phyloP scores from a whole-genome alignment of 2,888 invertebrate genomes.

The Andrena flavipes region DNA sequence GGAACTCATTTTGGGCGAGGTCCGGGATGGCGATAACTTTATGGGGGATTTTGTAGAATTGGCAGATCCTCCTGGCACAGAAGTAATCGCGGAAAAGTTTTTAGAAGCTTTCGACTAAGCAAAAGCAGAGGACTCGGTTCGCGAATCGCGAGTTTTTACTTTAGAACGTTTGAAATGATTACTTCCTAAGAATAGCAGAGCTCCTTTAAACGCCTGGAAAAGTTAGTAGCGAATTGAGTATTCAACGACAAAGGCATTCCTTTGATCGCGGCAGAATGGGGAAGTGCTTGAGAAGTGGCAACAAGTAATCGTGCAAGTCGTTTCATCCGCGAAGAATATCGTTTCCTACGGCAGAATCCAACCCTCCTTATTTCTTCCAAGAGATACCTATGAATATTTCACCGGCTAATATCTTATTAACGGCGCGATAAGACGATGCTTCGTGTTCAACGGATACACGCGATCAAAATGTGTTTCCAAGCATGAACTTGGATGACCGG shows the following conservation, averaged over 20 bases:
- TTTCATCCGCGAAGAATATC: background rate
- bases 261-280: conserved; percentile 1
- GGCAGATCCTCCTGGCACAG: background rate
- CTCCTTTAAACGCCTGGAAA: background rate
- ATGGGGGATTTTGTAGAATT: conserved; percentile 29
- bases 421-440: conserved; percentile 29
- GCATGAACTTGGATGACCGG: conserved; percentile 62
- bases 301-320: conserved; percentile 6
- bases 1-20: background rate
- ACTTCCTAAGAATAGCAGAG: background rate
- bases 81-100: conserved; percentile 7
- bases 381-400: conserved; percentile 35
- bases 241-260: background rate
- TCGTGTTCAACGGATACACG: conserved; percentile 61
- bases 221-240: background rate
- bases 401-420: conserved; percentile 40
- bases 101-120: background rate
- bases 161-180: background rate
- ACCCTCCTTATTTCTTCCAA: background rate
- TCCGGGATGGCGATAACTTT: conserved; percentile 13
- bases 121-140: background rate
- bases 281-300: conserved; percentile 9
- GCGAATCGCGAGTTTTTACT: background rate
- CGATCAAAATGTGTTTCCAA: conserved; percentile 69
- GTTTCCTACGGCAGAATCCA: background rate